Evolutionary conservation across 2,113 vertebrate genomes (phyloP), one percentile per base, ranked within the genome.

Genomic region (Aplodontia rufa): DNA sequence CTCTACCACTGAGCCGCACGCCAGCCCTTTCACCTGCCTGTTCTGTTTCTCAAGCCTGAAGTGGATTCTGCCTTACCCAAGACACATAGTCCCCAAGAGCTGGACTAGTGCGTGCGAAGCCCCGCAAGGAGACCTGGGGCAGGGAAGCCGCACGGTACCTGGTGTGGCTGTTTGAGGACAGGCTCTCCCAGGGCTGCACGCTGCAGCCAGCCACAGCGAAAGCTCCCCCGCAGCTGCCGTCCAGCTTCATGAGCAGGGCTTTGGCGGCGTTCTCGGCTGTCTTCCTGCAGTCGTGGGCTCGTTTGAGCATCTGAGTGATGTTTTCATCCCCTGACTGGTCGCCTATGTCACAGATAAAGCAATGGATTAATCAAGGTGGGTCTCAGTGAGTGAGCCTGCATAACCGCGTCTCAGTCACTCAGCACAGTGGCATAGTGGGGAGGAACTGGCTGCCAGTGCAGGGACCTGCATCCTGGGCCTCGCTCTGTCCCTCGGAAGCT

Each of bases 101-200:
- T 0, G 79, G 81, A 62, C 75, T 84, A 93, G 55, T 20, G 74
- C 42, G 82, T 0, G 45, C 3, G 85, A 66, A 6, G 76, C 19
- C 87, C 3, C 0, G 16, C 1, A 37, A 62, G 47, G 1, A 51
- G 13, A 81, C 17, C 3, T 0, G 0, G 3, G 5, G 49, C 37
- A 3, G 74, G 88, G 90, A 90, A 13, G 64, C 37, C 40, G 13
- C 7, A 30, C 20, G 5, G 97, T 98, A 99, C 99, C 99, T 99
- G 86, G 99, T 99, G 93, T 99, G 99, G 97, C 99, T 99, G 97
- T 99, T 99, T 94, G 99, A 99, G 13, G 99, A 99, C 32, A 99
- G 98, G 93, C 99, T 99, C 97, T 99, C 99, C 99, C 99, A 99
- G 45, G 99, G 99, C 94, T 99, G 99, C 32, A 98, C 97, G 0